These are phyloP conservation scores for Troides aeacus DNA, from an alignment of 2,888 invertebrate genomes.

Conservation along the genomic window DNA sequence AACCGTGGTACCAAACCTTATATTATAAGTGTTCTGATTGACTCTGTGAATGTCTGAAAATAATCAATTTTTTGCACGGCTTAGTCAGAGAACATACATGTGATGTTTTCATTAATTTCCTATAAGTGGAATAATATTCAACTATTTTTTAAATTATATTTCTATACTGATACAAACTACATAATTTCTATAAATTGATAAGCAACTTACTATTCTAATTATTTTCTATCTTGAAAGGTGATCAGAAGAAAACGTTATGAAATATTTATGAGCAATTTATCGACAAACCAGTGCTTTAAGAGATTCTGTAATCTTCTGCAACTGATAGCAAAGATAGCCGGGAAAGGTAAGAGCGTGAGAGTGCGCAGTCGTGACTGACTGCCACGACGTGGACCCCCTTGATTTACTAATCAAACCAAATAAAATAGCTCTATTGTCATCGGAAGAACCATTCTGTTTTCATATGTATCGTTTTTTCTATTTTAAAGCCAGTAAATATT, in stretches of 20 bases:
- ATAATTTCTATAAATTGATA: too few relatives aligned
- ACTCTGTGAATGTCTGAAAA: too few relatives aligned
- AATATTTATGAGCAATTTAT: background rate
- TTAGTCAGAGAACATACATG: too few relatives aligned
- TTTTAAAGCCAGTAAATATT: slow-evolving; percentile 22
- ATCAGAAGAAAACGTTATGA: background rate
- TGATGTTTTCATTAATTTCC: too few relatives aligned
- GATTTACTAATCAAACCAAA: slow-evolving; percentile 68
- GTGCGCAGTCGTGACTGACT: slow-evolving; percentile 66
- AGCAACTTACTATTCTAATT: background rate
- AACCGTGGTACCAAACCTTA: background rate
- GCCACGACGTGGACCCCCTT: slow-evolving; percentile 58
- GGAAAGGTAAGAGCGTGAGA: slow-evolving; percentile 62
- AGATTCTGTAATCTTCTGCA: slow-evolving; percentile 4
- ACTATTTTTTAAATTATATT: too few relatives aligned
- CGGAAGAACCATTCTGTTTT: slow-evolving; percentile 3
- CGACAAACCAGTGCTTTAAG: background rate
- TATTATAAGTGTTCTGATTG: background rate
- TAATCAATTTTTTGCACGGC: too few relatives aligned
- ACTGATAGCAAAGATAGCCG: slow-evolving; percentile 51
- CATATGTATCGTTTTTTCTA: slow-evolving; percentile 1
- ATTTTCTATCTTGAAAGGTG: background rate
- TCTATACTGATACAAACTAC: too few relatives aligned
- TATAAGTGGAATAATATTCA: too few relatives aligned
- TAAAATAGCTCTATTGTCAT: slow-evolving; percentile 51